These are phyloP conservation scores for Muntiacus muntjak DNA, from an alignment of 2,113 vertebrate species.

Conservation along the genomic window DNA sequence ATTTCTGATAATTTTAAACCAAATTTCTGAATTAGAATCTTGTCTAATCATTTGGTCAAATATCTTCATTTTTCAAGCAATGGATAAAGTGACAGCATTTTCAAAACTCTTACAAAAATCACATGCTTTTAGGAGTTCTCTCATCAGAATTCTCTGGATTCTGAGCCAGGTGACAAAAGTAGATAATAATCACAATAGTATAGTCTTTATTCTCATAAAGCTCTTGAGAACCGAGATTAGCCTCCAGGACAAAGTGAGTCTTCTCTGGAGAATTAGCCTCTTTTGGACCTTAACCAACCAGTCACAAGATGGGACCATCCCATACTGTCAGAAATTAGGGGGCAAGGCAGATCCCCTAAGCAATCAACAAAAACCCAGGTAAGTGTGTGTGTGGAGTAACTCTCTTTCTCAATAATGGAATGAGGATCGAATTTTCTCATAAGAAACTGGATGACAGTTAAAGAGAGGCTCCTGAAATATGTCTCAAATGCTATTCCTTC, in stretches of 20 bases:
- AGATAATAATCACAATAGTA: not conserved
- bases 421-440: not conserved
- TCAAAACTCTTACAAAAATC: not conserved
- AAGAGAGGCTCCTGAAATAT: not conserved
- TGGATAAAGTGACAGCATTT: not conserved
- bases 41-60: not conserved
- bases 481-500: not conserved
- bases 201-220: not conserved
- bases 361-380: not conserved
- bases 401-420: not conserved
- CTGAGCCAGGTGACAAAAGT: not conserved
- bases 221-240: accelerated
- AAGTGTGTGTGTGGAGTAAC: not conserved
- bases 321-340: not conserved
- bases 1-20: not conserved
- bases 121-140: not conserved
- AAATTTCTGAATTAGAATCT: not conserved
- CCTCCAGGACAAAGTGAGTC: not conserved
- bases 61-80: not conserved
- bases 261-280: not conserved
- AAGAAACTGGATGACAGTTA: not conserved
- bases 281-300: not conserved
- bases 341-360: not conserved
- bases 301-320: not conserved
- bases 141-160: not conserved